Percentiles rank a stretch among this genome's conserved stretches.
Conservation (phyloP, 2,888 invertebrate genomes). For the Parnassius mnemosyne region DNA sequence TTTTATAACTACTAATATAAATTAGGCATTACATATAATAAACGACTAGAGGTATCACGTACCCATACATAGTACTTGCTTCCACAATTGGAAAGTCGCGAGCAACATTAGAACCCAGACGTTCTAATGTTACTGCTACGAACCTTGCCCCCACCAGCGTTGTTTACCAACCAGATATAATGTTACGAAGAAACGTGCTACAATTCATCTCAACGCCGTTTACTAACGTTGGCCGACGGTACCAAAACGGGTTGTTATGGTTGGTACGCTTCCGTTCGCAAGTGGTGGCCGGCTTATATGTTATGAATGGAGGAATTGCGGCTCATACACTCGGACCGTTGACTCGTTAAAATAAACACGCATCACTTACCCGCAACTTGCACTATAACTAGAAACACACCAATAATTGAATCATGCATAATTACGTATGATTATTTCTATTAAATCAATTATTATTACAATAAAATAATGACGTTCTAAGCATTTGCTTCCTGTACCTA, state of each 20-base stretch:
- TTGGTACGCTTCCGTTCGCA: conserved; percentile 65
- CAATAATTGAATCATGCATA: no score
- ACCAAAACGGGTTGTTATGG: conserved; percentile 70
- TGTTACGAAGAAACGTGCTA: conserved; percentile 29
- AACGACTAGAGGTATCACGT: no score
- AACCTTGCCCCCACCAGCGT: conserved; percentile 45
- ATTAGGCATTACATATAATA: no score
- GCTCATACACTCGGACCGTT: conserved; percentile 51
- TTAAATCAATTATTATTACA: no score
- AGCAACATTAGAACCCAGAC: conserved; percentile 11
- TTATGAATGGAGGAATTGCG: conserved; percentile 44
- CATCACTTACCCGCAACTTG: conserved; percentile 37
- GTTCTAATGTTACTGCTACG: conserved; percentile 26
- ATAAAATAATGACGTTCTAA: no score
- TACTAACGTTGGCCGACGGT: conserved; percentile 68
- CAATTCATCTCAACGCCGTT: conserved; percentile 55
- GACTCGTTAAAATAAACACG: conserved; percentile 62
- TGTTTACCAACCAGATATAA: conserved; percentile 29
- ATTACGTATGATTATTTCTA: no score
- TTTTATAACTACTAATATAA: no score
- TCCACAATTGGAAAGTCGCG: conserved; percentile 15
- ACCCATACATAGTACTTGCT: neutral
- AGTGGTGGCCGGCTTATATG: conserved; percentile 32
- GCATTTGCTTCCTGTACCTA: no score
- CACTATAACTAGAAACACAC: conserved; percentile 9